Base-by-base conservation (phyloP, 2,888 invertebrate species). In the Netelia virgata region DNA sequence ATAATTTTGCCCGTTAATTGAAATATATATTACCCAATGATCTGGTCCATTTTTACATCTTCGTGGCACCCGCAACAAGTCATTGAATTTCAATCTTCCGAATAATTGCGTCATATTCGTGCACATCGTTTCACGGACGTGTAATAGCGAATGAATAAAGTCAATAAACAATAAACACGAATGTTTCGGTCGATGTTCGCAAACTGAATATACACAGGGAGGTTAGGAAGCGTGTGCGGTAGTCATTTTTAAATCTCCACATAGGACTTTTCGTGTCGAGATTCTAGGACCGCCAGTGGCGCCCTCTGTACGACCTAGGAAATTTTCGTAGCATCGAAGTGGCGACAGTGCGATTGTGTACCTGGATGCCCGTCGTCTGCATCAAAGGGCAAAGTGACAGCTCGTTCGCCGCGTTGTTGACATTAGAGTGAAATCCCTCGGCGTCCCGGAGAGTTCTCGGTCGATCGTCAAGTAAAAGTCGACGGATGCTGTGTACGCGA, bases 1-100 rank as follows among this genome's bases (percentile, higher is more conserved):
- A 1, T 16, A 61, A 70, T 53, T 41, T 36, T 50, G 61, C 77
- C 77, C 69, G 77, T 53, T 36, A 3, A 61, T 36, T 36, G 14
- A 9, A 28, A 18, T 28, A 50, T 18, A 61, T 23, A 28, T 86
- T 91, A 94, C 94, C 94, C 94, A 94, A 16, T 94, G 94, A 55
- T 91, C 86, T 8, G 92, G 90, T 3, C 90, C 90, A 69, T 94
- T 88, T 83, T 92, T 93, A 87, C 91, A 94, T 82, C 94, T 91
- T 8, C 89, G 86, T 3, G 88, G 87, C 47, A 88, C 73, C 43
- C 82, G 87, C 0, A 87, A 18, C 10, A 90, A 14, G 14, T 89
- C 87, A 18, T 63, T 82, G 2, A 88, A 23, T 77, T 83, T 88
- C 1, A 89, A 28, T 77, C 77, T 89, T 23, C 87, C 82, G 14